Conservation (phyloP, 2,797 vertebrate genomes). For the Perodicticus potto region DNA sequence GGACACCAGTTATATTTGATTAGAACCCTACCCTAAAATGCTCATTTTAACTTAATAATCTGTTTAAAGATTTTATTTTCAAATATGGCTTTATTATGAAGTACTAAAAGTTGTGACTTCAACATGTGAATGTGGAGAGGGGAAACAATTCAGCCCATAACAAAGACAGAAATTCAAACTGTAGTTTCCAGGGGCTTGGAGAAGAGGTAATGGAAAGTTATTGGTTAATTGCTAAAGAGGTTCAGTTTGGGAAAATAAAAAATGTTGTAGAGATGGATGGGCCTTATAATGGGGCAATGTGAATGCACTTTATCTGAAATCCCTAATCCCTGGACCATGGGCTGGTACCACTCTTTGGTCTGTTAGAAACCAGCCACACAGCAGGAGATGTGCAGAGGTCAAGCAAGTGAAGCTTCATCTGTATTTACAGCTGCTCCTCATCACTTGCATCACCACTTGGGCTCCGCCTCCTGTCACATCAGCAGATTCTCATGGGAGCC, state of each 20-base stretch:
- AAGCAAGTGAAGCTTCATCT: too few relatives aligned
- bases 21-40: too few relatives aligned
- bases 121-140: neutral
- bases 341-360: too few relatives aligned
- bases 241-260: neutral
- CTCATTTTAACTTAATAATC: neutral
- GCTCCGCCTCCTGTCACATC: too few relatives aligned
- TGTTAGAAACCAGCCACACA: too few relatives aligned
- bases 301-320: neutral
- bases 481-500: too few relatives aligned
- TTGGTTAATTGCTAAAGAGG: neutral
- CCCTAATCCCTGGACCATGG: too few relatives aligned
- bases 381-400: too few relatives aligned
- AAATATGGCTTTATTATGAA: neutral
- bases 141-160: neutral
- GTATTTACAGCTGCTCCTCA: too few relatives aligned
- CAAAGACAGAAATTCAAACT: neutral
- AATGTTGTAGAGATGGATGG: neutral
- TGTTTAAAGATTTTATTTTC: neutral
- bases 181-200: neutral
- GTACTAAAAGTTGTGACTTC: neutral
- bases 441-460: too few relatives aligned
- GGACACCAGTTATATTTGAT: neutral
- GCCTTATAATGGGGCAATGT: neutral
- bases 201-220: neutral